Evolutionary conservation across 2,888 invertebrate genomes (phyloP).

Genomic region (Linnaemya vulpina): DNA sequence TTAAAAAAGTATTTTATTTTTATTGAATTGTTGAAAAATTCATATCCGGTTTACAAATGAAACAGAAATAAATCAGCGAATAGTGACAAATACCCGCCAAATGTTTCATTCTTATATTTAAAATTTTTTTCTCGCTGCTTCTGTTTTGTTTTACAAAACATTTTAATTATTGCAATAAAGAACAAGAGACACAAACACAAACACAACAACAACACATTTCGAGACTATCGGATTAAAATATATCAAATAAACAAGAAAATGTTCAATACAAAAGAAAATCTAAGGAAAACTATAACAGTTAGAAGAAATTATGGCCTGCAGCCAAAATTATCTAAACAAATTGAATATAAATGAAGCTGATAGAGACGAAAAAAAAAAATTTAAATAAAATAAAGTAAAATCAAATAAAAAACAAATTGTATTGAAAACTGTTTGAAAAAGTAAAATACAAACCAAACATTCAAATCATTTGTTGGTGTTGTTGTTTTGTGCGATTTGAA

Average conservation of each 20-base stretch:
- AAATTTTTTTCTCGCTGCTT: not conserved
- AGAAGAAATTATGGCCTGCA: constrained; percentile 59
- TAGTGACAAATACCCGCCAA: constrained; percentile 48
- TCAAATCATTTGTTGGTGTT: constrained; percentile 38
- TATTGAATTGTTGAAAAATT: constrained; percentile 8
- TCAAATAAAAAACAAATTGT: constrained; percentile 6
- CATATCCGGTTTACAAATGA: constrained; percentile 37
- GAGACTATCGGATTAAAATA: constrained; percentile 18
- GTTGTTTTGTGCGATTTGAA: constrained; percentile 17
- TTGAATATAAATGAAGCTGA: constrained; percentile 42
- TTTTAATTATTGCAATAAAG: constrained; percentile 38
- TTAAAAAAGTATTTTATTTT: not conserved
- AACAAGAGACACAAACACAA: not conserved
- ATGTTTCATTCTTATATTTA: not conserved
- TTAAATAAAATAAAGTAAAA: not conserved
- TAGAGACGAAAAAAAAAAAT: constrained; percentile 22
- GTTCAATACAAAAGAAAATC: constrained; percentile 31
- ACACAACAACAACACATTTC: constrained; percentile 10
- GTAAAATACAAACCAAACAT: not conserved
- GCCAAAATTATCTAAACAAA: constrained; percentile 68
- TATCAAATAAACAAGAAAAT: constrained; percentile 44
- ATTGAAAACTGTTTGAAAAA: constrained; percentile 23
- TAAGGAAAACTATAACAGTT: constrained; percentile 45
- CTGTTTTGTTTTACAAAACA: constrained; percentile 20
- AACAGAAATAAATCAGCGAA: not conserved